phyloP scores from a whole-genome alignment of 2,888 invertebrate genomes.

The Drosophila melanosoma region DNA sequence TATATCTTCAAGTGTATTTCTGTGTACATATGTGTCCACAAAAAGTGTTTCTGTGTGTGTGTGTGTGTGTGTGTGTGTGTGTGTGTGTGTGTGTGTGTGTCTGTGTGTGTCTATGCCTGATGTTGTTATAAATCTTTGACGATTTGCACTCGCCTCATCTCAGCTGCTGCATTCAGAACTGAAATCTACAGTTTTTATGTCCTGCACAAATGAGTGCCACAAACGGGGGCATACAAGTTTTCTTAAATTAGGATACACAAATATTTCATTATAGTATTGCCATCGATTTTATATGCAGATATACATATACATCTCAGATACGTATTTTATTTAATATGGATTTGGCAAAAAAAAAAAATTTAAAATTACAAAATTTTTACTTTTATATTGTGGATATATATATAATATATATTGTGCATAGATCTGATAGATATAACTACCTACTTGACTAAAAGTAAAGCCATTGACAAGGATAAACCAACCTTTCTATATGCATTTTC shows the following conservation, averaged over 20 bases:
- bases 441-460: not conserved
- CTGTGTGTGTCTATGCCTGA: constrained; percentile 27
- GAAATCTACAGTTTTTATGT: constrained; percentile 45
- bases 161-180: constrained; percentile 48
- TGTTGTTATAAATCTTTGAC: constrained; percentile 70
- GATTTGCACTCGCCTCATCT: constrained; percentile 58
- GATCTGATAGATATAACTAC: no score
- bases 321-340: not conserved
- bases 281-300: not conserved
- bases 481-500: no score
- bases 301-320: not conserved
- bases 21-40: not conserved
- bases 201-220: not conserved
- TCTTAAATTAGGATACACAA: not conserved
- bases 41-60: constrained; percentile 9
- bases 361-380: no score
- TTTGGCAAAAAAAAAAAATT: not conserved
- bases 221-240: not conserved
- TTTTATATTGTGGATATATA: not conserved
- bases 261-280: not conserved
- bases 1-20: constrained; percentile 21
- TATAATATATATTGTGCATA: not conserved
- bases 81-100: constrained; percentile 1
- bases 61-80: constrained; percentile 8
- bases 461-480: not conserved